Percentiles rank a stretch among this genome's conserved stretches.
These are phyloP conservation scores for Ichneumoninae sp. DNA, from an alignment of 2,888 invertebrate genomes.

Conservation along the genomic window DNA sequence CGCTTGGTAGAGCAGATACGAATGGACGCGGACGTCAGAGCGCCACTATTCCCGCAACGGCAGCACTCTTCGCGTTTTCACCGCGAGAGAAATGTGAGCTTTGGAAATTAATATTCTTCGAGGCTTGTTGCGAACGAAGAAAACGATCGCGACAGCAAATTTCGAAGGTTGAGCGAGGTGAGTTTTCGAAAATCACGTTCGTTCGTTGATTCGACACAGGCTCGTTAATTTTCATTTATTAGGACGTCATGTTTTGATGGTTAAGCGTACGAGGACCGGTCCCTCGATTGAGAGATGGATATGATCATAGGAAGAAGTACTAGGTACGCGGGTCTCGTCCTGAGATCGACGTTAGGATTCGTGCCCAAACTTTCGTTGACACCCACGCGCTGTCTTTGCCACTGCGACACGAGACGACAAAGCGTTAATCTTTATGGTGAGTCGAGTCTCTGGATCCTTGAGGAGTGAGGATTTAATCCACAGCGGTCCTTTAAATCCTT, in stretches of 20 bases:
- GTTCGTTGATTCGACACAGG: neutral
- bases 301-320: conserved; percentile 70
- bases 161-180: neutral
- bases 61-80: conserved; percentile 24
- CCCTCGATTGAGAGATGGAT: conserved; percentile 71
- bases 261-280: conserved; percentile 46
- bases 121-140: neutral
- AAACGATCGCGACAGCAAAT: neutral
- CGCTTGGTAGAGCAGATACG: neutral
- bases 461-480: neutral
- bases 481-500: neutral
- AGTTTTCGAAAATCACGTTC: neutral
- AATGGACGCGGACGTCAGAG: conserved; percentile 9
- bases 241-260: conserved; percentile 53
- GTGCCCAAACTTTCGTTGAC: conserved; percentile 61
- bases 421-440: conserved; percentile 59
- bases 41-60: conserved; percentile 1
- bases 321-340: conserved; percentile 60
- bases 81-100: conserved; percentile 34
- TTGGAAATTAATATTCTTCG: conserved; percentile 8
- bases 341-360: conserved; percentile 60
- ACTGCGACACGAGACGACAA: conserved; percentile 64
- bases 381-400: conserved; percentile 67
- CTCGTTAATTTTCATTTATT: conserved; percentile 15
- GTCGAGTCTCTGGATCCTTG: conserved; percentile 40